Percentiles rank a stretch among this genome's conserved stretches.
These are phyloP conservation scores for Noctua pronuba DNA, from an alignment of 2,888 invertebrate species.

Conservation along the genomic window DNA sequence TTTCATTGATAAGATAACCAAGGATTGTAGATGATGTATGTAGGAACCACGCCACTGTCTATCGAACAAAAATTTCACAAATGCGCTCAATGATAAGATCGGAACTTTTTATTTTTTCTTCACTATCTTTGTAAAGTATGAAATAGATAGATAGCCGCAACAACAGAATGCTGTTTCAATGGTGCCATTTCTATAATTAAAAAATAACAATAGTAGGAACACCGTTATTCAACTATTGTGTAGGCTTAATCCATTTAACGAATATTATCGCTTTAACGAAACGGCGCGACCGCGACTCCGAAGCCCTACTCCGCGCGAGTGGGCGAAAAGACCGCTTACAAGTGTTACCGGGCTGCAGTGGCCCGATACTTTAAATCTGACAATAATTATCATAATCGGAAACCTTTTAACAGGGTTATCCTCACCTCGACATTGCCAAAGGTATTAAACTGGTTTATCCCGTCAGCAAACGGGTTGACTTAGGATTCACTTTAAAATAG, in stretches of 20 bases:
- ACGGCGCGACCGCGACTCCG: slow-evolving; percentile 66
- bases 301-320: slow-evolving; percentile 77
- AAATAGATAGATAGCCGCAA: neutral
- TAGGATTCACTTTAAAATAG: slow-evolving; percentile 4
- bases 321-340: slow-evolving; percentile 78
- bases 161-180: slow-evolving; percentile 5
- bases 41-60: slow-evolving; percentile 5
- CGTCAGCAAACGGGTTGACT: slow-evolving; percentile 7
- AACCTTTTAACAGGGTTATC: slow-evolving; percentile 51
- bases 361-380: slow-evolving; percentile 66
- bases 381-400: slow-evolving; percentile 72
- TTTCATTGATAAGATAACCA: slow-evolving; percentile 58
- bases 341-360: slow-evolving; percentile 71
- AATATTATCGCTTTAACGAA: slow-evolving; percentile 83
- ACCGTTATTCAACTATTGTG: slow-evolving; percentile 49
- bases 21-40: slow-evolving; percentile 58
- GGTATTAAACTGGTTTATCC: neutral
- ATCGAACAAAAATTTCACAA: slow-evolving; percentile 41
- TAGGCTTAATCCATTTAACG: slow-evolving; percentile 83
- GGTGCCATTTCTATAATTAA: slow-evolving; percentile 27
- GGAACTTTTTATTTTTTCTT: slow-evolving; percentile 15
- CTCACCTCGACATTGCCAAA: slow-evolving; percentile 29
- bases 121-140: slow-evolving; percentile 9
- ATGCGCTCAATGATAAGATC: slow-evolving; percentile 35
- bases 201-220: slow-evolving; percentile 41